Conservation (phyloP, 1,140 invertebrate species). For the Oryctes rhinoceros region DNA sequence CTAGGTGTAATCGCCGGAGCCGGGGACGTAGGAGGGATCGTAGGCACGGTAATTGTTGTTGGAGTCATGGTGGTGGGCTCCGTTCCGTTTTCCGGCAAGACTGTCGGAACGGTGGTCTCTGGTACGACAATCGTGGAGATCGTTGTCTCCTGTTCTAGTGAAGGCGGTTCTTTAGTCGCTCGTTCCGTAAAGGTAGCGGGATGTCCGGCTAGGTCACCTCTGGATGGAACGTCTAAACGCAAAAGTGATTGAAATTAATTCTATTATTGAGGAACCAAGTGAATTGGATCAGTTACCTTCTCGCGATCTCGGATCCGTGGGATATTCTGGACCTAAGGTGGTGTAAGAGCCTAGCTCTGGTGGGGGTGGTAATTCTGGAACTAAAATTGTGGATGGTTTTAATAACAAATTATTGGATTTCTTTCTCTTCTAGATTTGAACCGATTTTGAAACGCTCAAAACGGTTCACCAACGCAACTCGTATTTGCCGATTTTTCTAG, state of each 20-base stretch:
- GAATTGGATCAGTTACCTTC: neutral
- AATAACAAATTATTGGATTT: neutral
- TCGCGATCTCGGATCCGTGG: neutral
- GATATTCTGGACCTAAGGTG: neutral
- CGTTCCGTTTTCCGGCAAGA: neutral
- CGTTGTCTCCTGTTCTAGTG: conserved; percentile 35
- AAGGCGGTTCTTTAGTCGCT: too few species aligned
- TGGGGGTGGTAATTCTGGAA: conserved; percentile 4
- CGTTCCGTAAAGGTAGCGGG: too few species aligned
- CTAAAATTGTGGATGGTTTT: neutral
- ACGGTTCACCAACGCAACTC: too few species aligned
- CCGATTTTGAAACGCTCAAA: too few species aligned
- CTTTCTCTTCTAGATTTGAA: too few species aligned
- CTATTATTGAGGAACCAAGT: too few species aligned
- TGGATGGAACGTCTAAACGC: too few species aligned
- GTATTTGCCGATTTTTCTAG: too few species aligned
- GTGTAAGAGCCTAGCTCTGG: neutral
- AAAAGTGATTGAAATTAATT: too few species aligned
- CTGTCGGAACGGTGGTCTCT: neutral
- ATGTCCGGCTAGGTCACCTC: too few species aligned
- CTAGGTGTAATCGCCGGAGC: neutral
- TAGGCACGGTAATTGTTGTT: conserved; percentile 44
- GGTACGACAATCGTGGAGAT: neutral
- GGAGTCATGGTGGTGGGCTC: neutral
- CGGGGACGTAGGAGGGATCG: conserved; percentile 42